Base-by-base conservation (phyloP, 1,140 invertebrate genomes). In the Pararge aegeria region DNA sequence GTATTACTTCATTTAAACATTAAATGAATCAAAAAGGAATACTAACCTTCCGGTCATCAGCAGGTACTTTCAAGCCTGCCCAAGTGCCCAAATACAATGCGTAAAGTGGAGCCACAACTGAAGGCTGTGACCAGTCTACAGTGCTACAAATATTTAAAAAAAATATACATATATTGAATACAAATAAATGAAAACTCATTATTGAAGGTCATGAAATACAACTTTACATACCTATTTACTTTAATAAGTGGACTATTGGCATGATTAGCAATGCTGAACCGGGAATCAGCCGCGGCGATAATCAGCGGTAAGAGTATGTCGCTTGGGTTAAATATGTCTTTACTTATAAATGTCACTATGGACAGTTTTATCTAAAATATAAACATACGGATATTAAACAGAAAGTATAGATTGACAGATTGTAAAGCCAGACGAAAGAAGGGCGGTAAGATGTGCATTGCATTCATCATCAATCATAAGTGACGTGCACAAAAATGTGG, bases 241-340 rank as follows among this genome's bases (percentile, higher is more conserved):
- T 93, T 94, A 70, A 94, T 95, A 12, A 96, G 74, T 64, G 95
- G 94, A 68, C 93, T 91, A 83, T 96, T 95, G 29, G 95, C 95
- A 72, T 94, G 89, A 85, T 95, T 95, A 19, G 95, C 94, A 44
- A 97, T 94, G 86, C 92, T 95, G 82, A 93, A 96, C 66, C 97
- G 91, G 0, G 96, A 97, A 80, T 98, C 97, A 0, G 97, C 94
- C 6, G 96, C 94, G 10, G 95, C 96, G 9, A 98, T 93, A 12
- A 98, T 94, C 52, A 97, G 90, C 63, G 96, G 94, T 55, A 95
- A 89, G 15, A 97, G 91, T 38, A 95, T 93, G 55, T 97, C 95
- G 10, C 93, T 90, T 64, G 95, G 94, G 12, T 92, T 91, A 64
- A 97, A 95, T 12, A 96, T 91, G 52, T 95, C 95, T 64, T 93